Evolutionary conservation across 2,113 vertebrate genomes (phyloP), one percentile per base, ranked within the genome.

Genomic region (Colaptes auratus): DNA sequence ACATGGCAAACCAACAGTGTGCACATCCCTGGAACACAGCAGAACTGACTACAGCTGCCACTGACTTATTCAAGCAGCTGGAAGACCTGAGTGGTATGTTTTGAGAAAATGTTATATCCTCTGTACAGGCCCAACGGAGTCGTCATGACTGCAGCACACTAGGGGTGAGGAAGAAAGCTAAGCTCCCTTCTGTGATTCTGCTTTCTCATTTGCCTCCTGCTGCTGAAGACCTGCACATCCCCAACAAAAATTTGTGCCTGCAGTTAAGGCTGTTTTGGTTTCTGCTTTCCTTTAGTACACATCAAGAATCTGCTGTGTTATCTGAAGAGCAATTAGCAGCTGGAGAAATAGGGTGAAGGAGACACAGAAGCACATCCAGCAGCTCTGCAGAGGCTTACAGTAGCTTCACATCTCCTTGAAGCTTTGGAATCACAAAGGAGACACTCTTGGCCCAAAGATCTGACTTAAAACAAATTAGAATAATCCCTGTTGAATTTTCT

Each of bases 241-340:
- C 20, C 56, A 83, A 52, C 28, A 65, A 1, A 77, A 77, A 78
- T 0, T 0, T 8, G 44, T 21, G 1, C 11, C 55, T 28, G 79
- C 25, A 28, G 0, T 10, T 14, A 35, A 48, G 35, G 18, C 75
- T 66, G 71, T n/a, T 59, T 67, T 15, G 10, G 12, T 46, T 63
- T 71, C 88, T 72, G 44, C 50, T 44, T 65, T 35, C 52, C 21
- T n/a, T n/a, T 48, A 61, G 13, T 2, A 25, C 30, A 60, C 64
- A 75, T 30, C 59, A 61, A 72, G 44, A 75, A 50, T 24, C 72
- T 72, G 27, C 39, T 50, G n/a, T 20, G 27, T 36, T 80, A 60
- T 67, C 65, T 2, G 1, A 6, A 35, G 21, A 30, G 31, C 0
- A 3, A 72, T 30, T 30, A 44, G 17, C 1, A 0, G 18, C 74